Evolutionary conservation across 2,113 vertebrate genomes (phyloP), one percentile per base, ranked within the genome.

Genomic region (Strix uralensis): DNA sequence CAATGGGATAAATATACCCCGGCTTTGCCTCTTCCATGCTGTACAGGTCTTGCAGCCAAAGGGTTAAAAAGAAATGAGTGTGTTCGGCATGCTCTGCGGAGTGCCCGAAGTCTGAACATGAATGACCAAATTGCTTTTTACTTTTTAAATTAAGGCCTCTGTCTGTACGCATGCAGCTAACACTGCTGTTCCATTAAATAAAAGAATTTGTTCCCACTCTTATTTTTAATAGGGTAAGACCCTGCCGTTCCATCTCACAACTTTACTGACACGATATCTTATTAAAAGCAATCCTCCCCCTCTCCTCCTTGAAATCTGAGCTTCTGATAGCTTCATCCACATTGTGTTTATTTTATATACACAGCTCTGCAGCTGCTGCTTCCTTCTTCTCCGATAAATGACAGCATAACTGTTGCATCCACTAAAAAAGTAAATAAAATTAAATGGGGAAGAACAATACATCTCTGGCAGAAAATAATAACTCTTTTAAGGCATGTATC

Each of bases 51-150:
- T 25, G 58, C 66, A 87, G 75, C 63, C 46, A 51, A 77, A 17
- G 97, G 65, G 94, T 95, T 97, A 88, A 92, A 70, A 81, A 69
- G 65, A 88, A 97, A 92, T 25, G 58, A 81, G n/a, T 58, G 92
- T 4, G 18, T 93, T 97, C 1, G 15, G 73, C 86, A 42, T 89
- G 90, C 88, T 96, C 82, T 74, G 58, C 1, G 0, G 79, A 67
- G 79, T 91, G 40, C 82, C 86, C 40, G 2, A 58, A 83, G 40
- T 96, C 94, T 97, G 95, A 96, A 96, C 87, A 85, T 62, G 94
- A 97, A 95, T 88, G 95, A 85, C 88, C 92, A 97, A 96, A 97
- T 97, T 97, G 92, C 94, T 93, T 97, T 96, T 93, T 91, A 90
- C 74, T 95, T 94, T 96, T 96, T 96, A 97, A 95, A 98, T 93